Conservation (phyloP, 2,888 invertebrate species). For the Abscondita cerata region DNA sequence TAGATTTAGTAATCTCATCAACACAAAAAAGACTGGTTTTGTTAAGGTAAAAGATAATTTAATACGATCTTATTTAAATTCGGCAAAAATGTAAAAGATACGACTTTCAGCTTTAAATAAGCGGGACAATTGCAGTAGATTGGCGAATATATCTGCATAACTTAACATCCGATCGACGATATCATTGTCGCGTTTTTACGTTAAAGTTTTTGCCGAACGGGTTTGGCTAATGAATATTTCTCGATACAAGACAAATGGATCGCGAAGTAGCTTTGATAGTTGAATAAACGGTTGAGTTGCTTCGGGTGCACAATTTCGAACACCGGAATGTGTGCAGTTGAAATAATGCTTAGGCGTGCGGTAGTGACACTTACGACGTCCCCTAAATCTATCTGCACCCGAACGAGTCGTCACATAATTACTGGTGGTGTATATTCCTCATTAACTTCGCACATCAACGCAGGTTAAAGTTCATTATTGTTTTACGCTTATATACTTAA, state of each 20-base stretch:
- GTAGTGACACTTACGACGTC: conserved; percentile 43
- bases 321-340: conserved; percentile 42
- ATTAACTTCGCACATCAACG: conserved; percentile 36
- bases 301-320: conserved; percentile 32
- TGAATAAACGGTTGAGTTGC: conserved; percentile 41
- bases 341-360: conserved; percentile 43
- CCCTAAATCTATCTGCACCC: conserved; percentile 52
- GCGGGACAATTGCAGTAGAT: conserved; percentile 59
- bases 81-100: conserved; percentile 54
- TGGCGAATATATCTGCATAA: conserved; percentile 59
- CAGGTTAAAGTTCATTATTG: conserved; percentile 43
- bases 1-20: conserved; percentile 51
- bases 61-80: conserved; percentile 56
- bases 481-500: conserved; percentile 37
- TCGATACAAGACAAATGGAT: conserved; percentile 50
- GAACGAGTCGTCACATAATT: conserved; percentile 48
- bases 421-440: conserved; percentile 40
- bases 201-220: conserved; percentile 32
- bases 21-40: conserved; percentile 52
- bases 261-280: conserved; percentile 42
- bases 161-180: conserved; percentile 55
- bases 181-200: conserved; percentile 52
- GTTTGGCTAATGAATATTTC: conserved; percentile 52
- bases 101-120: conserved; percentile 57
- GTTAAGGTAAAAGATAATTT: conserved; percentile 54